phyloP scores from a whole-genome alignment of 2,888 invertebrate genomes.

The Caprella mutica region DNA sequence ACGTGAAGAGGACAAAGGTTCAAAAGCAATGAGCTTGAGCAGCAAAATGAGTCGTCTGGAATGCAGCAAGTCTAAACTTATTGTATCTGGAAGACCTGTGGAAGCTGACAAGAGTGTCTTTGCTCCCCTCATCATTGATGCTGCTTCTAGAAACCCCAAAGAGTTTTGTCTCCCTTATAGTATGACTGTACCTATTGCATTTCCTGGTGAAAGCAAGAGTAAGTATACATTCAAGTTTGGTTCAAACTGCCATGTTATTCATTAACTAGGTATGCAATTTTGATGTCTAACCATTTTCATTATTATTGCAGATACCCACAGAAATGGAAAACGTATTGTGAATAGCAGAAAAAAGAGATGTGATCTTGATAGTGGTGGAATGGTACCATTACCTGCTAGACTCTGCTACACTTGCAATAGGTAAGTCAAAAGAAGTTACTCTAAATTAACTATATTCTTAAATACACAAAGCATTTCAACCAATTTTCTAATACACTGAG shows the following conservation, averaged over 20 bases:
- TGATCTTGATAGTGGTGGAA: constrained; percentile 53
- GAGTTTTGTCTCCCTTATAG: constrained; percentile 80
- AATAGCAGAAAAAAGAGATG: too few relatives aligned
- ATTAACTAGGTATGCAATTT: too few relatives aligned
- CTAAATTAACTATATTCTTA: not conserved
- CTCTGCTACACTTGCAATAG: constrained; percentile 68
- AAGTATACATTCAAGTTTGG: too few relatives aligned
- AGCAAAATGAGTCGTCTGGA: constrained; percentile 36
- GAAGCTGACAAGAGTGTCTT: constrained; percentile 48
- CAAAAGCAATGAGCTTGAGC: constrained; percentile 18
- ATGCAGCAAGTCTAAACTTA: constrained; percentile 27
- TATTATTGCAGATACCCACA: too few relatives aligned
- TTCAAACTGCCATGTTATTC: too few relatives aligned
- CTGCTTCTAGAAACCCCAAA: constrained; percentile 70
- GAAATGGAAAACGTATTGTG: too few relatives aligned
- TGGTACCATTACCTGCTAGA: constrained; percentile 71
- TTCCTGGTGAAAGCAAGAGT: constrained; percentile 51
- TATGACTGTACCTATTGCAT: constrained; percentile 59
- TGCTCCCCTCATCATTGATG: constrained; percentile 67
- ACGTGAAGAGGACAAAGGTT: constrained; percentile 13
- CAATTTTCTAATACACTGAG: too few relatives aligned
- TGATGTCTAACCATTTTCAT: too few relatives aligned
- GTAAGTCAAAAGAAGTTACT: constrained; percentile 45
- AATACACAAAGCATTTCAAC: too few relatives aligned
- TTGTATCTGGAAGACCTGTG: constrained; percentile 25